These are phyloP conservation scores for Silvanus unidentatus DNA, from an alignment of 2,888 invertebrate species.

Conservation along the genomic window DNA sequence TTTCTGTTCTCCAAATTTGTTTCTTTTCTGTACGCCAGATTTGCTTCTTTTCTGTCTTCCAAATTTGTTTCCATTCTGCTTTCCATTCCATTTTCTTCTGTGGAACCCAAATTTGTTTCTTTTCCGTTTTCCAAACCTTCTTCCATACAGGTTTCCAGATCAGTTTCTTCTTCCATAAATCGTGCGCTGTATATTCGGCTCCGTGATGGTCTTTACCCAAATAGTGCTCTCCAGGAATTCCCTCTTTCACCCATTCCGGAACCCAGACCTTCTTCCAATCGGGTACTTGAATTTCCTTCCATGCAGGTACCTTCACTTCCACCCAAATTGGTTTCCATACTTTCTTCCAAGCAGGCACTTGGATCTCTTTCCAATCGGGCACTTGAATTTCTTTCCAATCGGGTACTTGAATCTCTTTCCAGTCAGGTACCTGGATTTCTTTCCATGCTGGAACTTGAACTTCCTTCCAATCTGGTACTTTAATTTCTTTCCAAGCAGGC, in stretches of 20 bases:
- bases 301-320: conserved; percentile 58
- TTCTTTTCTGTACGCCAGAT: conserved; percentile 66
- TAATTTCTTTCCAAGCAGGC: conserved; percentile 70
- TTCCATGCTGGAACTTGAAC: conserved; percentile 66
- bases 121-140: conserved; percentile 68
- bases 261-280: conserved; percentile 66
- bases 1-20: conserved; percentile 56
- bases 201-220: conserved; percentile 76
- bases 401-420: conserved; percentile 62
- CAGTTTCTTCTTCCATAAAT: conserved; percentile 75
- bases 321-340: conserved; percentile 71
- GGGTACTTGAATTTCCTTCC: conserved; percentile 52
- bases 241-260: conserved; percentile 71
- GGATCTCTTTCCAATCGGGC: conserved; percentile 59
- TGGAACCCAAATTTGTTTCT: conserved; percentile 65
- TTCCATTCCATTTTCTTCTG: conserved; percentile 60
- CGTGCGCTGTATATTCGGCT: conserved; percentile 77
- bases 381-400: conserved; percentile 60
- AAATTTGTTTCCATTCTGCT: conserved; percentile 58
- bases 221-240: conserved; percentile 73
- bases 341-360: conserved; percentile 60
- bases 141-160: conserved; percentile 78
- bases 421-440: conserved; percentile 63
- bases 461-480: conserved; percentile 67
- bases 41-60: conserved; percentile 60